phyloP scores from a whole-genome alignment of 2,888 invertebrate genomes.

The Pseudococcus viburni region DNA sequence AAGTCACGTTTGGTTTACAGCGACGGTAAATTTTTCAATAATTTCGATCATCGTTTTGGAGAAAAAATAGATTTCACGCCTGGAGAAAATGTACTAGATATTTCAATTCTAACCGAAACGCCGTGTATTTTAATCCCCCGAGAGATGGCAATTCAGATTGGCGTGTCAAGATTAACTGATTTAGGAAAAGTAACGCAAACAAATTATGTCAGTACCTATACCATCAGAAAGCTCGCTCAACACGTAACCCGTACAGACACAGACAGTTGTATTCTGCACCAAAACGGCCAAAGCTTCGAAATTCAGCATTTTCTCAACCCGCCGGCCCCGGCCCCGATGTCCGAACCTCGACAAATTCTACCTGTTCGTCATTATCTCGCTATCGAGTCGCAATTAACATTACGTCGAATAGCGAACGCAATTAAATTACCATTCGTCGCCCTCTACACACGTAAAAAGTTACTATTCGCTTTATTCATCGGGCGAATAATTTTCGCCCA shows the following conservation, averaged over 20 bases:
- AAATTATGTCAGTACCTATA: conserved; percentile 34
- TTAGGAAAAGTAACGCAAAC: conserved; percentile 55
- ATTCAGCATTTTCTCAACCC: conserved; percentile 29
- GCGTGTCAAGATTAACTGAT: conserved; percentile 52
- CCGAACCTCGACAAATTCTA: background rate
- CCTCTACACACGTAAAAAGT: conserved; percentile 7
- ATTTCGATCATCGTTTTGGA: background rate
- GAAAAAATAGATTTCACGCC: conserved; percentile 40
- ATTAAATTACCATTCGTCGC: conserved; percentile 13
- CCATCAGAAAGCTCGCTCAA: conserved; percentile 19
- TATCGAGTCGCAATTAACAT: background rate
- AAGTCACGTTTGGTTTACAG: conserved; percentile 37
- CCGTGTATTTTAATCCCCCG: conserved; percentile 27
- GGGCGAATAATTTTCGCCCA: conserved; percentile 1
- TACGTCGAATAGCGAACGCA: conserved; percentile 1
- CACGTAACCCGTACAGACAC: background rate
- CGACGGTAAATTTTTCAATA: conserved; percentile 10
- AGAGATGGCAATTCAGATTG: conserved; percentile 52
- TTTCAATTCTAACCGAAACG: conserved; percentile 15
- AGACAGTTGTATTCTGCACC: conserved; percentile 17
- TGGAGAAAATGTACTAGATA: conserved; percentile 39
- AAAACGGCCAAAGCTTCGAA: conserved; percentile 26
- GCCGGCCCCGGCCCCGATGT: background rate
- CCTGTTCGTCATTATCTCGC: conserved; percentile 20
- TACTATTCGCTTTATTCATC: background rate